These are phyloP conservation scores for Athalia cordata DNA, from an alignment of 2,888 invertebrate species.

Conservation along the genomic window DNA sequence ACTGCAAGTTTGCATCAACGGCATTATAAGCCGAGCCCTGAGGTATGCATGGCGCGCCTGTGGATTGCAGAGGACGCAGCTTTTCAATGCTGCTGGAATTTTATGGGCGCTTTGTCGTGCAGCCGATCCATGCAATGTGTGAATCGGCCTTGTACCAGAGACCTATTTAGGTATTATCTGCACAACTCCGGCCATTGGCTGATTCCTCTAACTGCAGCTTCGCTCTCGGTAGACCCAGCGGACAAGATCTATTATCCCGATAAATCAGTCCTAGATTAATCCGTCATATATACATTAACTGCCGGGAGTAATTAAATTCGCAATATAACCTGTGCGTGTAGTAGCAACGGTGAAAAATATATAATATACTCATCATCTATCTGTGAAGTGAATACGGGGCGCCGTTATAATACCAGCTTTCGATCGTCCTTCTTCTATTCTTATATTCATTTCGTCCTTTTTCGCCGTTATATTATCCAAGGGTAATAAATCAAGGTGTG, in stretches of 20 bases:
- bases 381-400: too few relatives aligned
- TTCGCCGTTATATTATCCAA: too few relatives aligned
- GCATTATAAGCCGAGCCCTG: slow-evolving; percentile 10
- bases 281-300: not conserved
- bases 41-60: slow-evolving; percentile 23
- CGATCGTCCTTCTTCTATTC: too few relatives aligned
- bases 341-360: too few relatives aligned
- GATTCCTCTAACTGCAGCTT: not conserved
- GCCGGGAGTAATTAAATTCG: too few relatives aligned
- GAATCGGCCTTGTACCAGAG: slow-evolving; percentile 41
- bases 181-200: not conserved
- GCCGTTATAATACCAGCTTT: too few relatives aligned
- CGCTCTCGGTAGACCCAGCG: not conserved
- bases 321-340: too few relatives aligned
- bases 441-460: too few relatives aligned
- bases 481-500: too few relatives aligned
- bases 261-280: slow-evolving; percentile 8
- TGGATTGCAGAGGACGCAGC: slow-evolving; percentile 22
- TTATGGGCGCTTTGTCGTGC: slow-evolving; percentile 26
- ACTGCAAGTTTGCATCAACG: not conserved
- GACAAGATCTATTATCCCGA: slow-evolving; percentile 1
- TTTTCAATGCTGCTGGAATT: slow-evolving; percentile 43
- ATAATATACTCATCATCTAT: too few relatives aligned
- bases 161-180: slow-evolving; percentile 42
- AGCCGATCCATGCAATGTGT: not conserved